These are phyloP conservation scores for Hydropotes inermis DNA, from an alignment of 2,113 vertebrate genomes.

Conservation along the genomic window DNA sequence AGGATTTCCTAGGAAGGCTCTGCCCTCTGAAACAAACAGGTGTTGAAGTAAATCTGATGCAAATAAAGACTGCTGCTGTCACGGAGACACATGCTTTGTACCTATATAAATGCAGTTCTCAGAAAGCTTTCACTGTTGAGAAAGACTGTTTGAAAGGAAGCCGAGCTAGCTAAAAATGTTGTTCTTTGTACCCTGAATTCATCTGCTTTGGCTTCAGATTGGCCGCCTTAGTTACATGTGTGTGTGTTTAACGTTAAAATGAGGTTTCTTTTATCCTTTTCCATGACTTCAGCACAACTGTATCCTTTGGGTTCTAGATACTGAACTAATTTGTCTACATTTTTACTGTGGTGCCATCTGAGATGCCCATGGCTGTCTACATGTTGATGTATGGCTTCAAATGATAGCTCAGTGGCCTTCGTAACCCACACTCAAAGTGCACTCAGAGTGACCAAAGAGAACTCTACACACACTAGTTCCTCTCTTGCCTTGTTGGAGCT, in stretches of 20 bases:
- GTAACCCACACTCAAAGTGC: background rate
- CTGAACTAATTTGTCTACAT: background rate
- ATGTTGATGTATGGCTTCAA: background rate
- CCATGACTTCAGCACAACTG: constrained; percentile 39
- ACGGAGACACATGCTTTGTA: constrained; percentile 40
- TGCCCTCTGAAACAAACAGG: constrained; percentile 61
- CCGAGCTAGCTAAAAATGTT: constrained; percentile 61
- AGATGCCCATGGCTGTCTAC: background rate
- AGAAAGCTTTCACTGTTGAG: constrained; percentile 55
- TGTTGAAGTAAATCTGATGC: constrained; percentile 68
- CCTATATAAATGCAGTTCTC: constrained; percentile 62
- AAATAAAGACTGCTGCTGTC: constrained; percentile 47
- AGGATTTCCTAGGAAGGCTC: constrained; percentile 45
- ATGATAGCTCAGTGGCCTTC: background rate
- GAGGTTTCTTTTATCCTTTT: constrained; percentile 34
- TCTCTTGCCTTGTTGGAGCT: background rate
- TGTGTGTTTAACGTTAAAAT: constrained; percentile 61
- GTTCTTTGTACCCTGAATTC: constrained; percentile 49
- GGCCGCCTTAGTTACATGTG: constrained; percentile 31
- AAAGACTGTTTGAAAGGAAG: constrained; percentile 56
- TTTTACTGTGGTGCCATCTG: background rate
- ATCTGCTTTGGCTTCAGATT: constrained; percentile 61
- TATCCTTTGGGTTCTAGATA: constrained; percentile 1
- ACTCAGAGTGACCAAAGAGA: background rate
- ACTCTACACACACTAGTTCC: background rate